phyloP scores from a whole-genome alignment of 2,888 invertebrate species.

The Drosophila pegasa region DNA sequence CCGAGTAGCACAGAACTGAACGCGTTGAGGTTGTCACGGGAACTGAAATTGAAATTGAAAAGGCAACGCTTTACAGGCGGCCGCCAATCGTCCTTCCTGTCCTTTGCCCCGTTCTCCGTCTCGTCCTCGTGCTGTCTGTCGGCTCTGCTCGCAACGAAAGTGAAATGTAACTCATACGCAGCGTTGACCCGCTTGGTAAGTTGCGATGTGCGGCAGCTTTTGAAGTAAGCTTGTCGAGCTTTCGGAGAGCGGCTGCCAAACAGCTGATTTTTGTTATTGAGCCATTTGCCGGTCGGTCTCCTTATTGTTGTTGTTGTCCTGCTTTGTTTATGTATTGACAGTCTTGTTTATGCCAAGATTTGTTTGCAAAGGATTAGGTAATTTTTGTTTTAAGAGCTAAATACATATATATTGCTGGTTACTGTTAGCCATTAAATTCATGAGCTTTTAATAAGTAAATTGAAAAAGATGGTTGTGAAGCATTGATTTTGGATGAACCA shows the following conservation, averaged over 20 bases:
- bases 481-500: not conserved
- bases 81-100: slow-evolving; percentile 34
- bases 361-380: slow-evolving; percentile 6
- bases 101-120: not conserved
- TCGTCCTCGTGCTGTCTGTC: slow-evolving; percentile 31
- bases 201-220: slow-evolving; percentile 48
- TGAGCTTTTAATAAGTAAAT: not conserved
- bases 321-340: slow-evolving; percentile 26
- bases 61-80: slow-evolving; percentile 49
- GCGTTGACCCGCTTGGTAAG: slow-evolving; percentile 60
- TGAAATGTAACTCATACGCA: slow-evolving; percentile 76
- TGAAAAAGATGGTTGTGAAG: no score
- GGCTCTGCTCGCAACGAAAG: slow-evolving; percentile 64
- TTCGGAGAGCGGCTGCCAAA: slow-evolving; percentile 44
- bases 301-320: slow-evolving; percentile 26
- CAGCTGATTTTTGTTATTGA: slow-evolving; percentile 79
- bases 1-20: slow-evolving; percentile 62
- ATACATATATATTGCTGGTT: not conserved
- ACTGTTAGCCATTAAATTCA: not conserved
- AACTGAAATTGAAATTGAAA: slow-evolving; percentile 77
- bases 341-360: slow-evolving; percentile 26
- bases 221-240: slow-evolving; percentile 37
- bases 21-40: slow-evolving; percentile 73
- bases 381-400: not conserved
- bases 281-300: slow-evolving; percentile 57